Base-by-base conservation (phyloP, 2,888 invertebrate species). In the Rhaphigaster nebulosa region DNA sequence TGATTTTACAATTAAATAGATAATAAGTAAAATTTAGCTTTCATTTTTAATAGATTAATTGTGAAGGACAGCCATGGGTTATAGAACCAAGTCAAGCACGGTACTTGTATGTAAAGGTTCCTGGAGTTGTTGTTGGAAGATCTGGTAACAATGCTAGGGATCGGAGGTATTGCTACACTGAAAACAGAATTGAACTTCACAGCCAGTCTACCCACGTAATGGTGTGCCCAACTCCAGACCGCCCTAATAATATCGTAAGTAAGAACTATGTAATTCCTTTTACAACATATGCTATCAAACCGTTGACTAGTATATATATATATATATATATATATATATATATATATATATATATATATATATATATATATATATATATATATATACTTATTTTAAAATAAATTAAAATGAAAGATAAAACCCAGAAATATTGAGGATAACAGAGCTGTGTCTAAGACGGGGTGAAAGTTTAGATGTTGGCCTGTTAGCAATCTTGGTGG, bases 1-100 rank as follows among this genome's bases (percentile, higher is more conserved):
- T 15, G 23, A 50, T 87, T 12, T 87, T n/a, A 41, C n/a, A 41
- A 5, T 41, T 23, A 8, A 38, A 50, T 45, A 84, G 12, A 34
- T 84, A 15, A 41, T 23, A 87, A 23, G n/a, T 65, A 65, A 65
- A 29, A 52, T 26, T 90, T 45, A 23, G 80, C 6, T 50, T 80
- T 41, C 18, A 41, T 89, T 26, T 29, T 50, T 94, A 94, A 70
- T 94, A 97, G 97, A 95, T 96, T 93, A 96, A 96, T 92, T 98
- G 98, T 93, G 96, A 97, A 92, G 95, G 95, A 89, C 95, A 96
- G 91, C 97, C 97, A 0, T 96, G 97, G 96, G 94, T 97, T 80
- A 96, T 98, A 92, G 96, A 97, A 89, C 93, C 97, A 96, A 0
- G 96, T 96, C 0, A 95, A 96, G 20, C 96, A 87, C 96, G 96